A percentile compares a stretch with the other conserved stretches of the same genome.
Conservation (phyloP, 2,797 vertebrate species). For the Rhabdomys pumilio region DNA sequence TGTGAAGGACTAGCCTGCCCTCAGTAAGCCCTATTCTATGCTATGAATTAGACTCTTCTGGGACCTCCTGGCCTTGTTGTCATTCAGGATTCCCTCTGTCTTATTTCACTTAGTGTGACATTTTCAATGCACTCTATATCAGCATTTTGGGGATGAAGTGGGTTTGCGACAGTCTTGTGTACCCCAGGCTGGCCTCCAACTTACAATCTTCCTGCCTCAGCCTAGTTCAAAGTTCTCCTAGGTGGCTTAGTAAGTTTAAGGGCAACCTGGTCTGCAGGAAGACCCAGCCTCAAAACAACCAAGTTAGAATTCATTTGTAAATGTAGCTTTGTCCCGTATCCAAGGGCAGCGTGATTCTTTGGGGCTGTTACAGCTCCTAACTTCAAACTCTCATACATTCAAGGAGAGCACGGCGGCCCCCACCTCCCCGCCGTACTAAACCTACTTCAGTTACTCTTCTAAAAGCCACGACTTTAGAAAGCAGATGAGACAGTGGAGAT, state of each 20-base stretch:
- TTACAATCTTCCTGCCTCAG: neutral
- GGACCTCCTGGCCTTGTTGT: neutral
- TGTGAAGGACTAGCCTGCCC: too few relatives aligned
- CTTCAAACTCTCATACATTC: constrained; percentile 38
- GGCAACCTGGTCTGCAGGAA: neutral
- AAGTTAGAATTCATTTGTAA: neutral
- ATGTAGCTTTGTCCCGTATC: constrained; percentile 16
- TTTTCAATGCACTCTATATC: neutral
- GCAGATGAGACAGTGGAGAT: constrained; percentile 72
- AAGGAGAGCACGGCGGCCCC: neutral
- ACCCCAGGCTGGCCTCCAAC: neutral
- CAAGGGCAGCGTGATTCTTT: neutral
- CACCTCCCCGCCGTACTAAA: neutral
- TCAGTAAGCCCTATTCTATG: neutral
- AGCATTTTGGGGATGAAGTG: neutral
- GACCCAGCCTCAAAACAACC: neutral
- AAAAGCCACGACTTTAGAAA: constrained; percentile 76
- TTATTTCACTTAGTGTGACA: neutral
- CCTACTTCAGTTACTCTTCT: constrained; percentile 53
- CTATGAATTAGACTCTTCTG: neutral
- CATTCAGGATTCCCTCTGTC: neutral
- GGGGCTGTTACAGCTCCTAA: neutral
- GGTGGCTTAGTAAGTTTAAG: neutral
- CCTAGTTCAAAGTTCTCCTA: neutral
- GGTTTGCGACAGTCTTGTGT: too few relatives aligned